Base-by-base conservation (phyloP, 2,888 invertebrate species). In the Eutolmus rufibarbis region DNA sequence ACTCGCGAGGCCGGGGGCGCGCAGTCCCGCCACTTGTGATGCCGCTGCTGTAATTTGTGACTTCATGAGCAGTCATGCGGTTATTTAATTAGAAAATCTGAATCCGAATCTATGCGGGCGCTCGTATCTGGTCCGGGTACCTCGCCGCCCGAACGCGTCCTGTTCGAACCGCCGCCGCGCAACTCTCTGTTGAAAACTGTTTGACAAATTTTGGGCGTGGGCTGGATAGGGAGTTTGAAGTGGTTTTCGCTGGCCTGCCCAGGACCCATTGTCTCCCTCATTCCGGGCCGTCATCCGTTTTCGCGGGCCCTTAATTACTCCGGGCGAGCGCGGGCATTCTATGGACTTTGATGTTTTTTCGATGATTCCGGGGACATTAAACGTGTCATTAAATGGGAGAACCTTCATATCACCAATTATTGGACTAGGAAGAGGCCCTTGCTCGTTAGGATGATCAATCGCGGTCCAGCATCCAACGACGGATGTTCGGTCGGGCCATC, bases 31-130 rank as follows among this genome's bases (percentile, higher is more conserved):
- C 78, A 78, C 78, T 66, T 66, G 12, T 40, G 78, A 23, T 78
- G 40, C 78, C 40, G 37, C 23, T 78, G 78, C 43, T 40, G 78
- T 78, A 23, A 78, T 78, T 78, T 78, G 40, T 78, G 78, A 78
- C 43, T 78, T 43, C 40, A 23, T 37, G 78, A 78, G 78, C 78
- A 78, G 78, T 78, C 78, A 43, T 78, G 78, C 78, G 78, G 78
- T 78, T 78, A 78, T 78, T 78, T 78, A 78, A 78, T 78, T 78
- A 78, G 78, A 78, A 78, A 78, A 78, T 78, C 46, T 78, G 78
- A 43, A 78, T 78, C n/a, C 31, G 31, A 76, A 76, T 16, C 76
- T 8, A 37, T 76, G 78, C 37, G 43, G 78, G 43, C 28, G 66
- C 43, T 78, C 9, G 78, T 78, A 23, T 8, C 28, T 19, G 78